Evolutionary conservation across 2,888 invertebrate species (phyloP), one percentile per base, ranked within the genome.

Genomic region (Mycalesis mineus): DNA sequence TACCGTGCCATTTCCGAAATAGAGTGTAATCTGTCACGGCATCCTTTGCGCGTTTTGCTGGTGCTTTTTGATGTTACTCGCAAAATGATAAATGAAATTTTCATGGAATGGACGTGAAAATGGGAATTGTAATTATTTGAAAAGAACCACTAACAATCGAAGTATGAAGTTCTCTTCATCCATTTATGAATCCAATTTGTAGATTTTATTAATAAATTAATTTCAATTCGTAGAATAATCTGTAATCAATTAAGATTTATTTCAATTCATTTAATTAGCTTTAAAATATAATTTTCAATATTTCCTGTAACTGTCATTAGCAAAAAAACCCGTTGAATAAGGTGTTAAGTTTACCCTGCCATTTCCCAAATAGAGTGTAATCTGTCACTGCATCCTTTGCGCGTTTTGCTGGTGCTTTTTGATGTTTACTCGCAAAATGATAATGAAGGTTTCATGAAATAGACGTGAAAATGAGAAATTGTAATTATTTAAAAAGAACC

Each of bases 261-360:
- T n/a, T n/a, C n/a, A n/a, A n/a, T n/a, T n/a, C n/a, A n/a, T n/a
- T n/a, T n/a, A n/a, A n/a, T n/a, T n/a, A n/a, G n/a, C n/a, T n/a
- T n/a, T n/a, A n/a, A n/a, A n/a, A n/a, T n/a, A n/a, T n/a, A n/a
- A n/a, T n/a, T n/a, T n/a, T n/a, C n/a, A n/a, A n/a, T n/a, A n/a
- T n/a, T n/a, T n/a, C n/a, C n/a, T 85, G 85, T 81, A 75, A 81
- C 77, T 73, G 73, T 80, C 82, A 88, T 88, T 87, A 88, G 81
- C 84, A 83, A 86, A 87, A 88, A 85, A 83, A 77, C 80, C 69
- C 71, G 66, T 75, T 85, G 86, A 84, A 88, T 84, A 84, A 83
- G 82, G 86, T 87, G 85, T 84, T 84, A 82, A 85, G 78, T 82
- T 82, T 77, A 74, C 77, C 75, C 74, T 74, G 62, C 74, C 77